phyloP scores from a whole-genome alignment of 2,888 invertebrate species.

The Micropterix aruncella region DNA sequence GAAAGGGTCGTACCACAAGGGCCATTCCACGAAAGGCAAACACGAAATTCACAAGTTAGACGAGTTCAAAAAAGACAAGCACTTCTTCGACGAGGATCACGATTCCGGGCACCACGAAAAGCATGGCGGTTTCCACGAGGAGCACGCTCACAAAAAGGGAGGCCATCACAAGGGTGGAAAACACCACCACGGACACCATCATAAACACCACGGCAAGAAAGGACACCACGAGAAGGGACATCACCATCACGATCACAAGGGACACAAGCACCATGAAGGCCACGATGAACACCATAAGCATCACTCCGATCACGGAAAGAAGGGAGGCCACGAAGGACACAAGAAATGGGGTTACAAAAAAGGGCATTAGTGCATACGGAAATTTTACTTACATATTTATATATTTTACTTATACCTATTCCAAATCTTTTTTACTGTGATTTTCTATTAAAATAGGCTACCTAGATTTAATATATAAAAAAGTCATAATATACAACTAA shows the following conservation, averaged over 20 bases:
- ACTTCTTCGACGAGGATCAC: conserved; percentile 76
- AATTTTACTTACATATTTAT: no score
- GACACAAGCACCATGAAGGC: conserved; percentile 64
- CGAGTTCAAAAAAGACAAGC: conserved; percentile 76
- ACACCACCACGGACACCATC: conserved; percentile 60
- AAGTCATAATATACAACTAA: no score
- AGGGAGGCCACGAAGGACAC: conserved; percentile 65
- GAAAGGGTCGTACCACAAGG: conserved; percentile 66
- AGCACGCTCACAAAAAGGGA: conserved; percentile 70
- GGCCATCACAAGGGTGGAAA: conserved; percentile 72
- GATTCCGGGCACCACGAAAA: conserved; percentile 71
- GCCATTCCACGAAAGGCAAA: conserved; percentile 75
- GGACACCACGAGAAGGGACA: conserved; percentile 69
- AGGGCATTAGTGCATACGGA: no score
- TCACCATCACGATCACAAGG: conserved; percentile 65
- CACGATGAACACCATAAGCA: conserved; percentile 65
- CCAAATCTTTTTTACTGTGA: no score
- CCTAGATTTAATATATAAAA: no score
- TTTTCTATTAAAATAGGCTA: no score
- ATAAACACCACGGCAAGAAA: conserved; percentile 67
- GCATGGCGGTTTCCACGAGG: conserved; percentile 67
- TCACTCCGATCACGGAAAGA: conserved; percentile 62
- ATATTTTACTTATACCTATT: no score
- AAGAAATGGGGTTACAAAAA: conserved; percentile 63
- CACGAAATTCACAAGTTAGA: conserved; percentile 76